Evolutionary conservation across 37 sponge, comb jelly and placozoan genomes (phyloP).

Genomic region (Cladorhizidae sp.): DNA sequence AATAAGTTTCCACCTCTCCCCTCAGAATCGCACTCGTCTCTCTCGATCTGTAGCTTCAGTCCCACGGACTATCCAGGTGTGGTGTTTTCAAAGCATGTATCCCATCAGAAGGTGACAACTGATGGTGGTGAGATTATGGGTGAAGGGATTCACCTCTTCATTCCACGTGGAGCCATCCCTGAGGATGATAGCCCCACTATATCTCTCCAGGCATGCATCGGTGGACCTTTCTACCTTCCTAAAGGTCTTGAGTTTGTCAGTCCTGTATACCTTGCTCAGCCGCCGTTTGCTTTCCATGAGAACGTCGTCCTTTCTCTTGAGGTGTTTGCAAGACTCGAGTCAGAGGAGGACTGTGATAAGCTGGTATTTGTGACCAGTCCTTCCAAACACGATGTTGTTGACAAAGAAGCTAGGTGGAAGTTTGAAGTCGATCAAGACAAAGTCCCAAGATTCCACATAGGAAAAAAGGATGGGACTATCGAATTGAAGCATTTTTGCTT

Average conservation of each 20-base stretch:
- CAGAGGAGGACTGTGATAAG: background rate
- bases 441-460: background rate
- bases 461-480: background rate
- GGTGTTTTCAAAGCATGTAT: background rate
- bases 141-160: background rate
- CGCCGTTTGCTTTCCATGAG: slow-evolving; percentile 1
- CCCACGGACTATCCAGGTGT: slow-evolving; percentile 5
- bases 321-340: background rate
- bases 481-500: slow-evolving; percentile 13
- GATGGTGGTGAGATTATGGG: background rate
- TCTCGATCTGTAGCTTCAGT: too few species aligned
- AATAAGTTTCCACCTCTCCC: too few species aligned
- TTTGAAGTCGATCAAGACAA: background rate
- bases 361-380: slow-evolving; percentile 19
- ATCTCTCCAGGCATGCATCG: slow-evolving; percentile 7
- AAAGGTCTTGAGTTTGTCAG: slow-evolving; percentile 5
- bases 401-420: background rate
- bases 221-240: slow-evolving; percentile 24
- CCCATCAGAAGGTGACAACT: background rate
- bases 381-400: background rate
- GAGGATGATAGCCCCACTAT: background rate
- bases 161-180: slow-evolving; percentile 2
- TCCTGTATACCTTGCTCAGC: slow-evolving; percentile 16
- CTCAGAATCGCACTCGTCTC: too few species aligned
- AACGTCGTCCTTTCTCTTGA: slow-evolving; percentile 1